Base-by-base conservation (phyloP, 2,888 invertebrate genomes). In the Ligdia adustata region DNA sequence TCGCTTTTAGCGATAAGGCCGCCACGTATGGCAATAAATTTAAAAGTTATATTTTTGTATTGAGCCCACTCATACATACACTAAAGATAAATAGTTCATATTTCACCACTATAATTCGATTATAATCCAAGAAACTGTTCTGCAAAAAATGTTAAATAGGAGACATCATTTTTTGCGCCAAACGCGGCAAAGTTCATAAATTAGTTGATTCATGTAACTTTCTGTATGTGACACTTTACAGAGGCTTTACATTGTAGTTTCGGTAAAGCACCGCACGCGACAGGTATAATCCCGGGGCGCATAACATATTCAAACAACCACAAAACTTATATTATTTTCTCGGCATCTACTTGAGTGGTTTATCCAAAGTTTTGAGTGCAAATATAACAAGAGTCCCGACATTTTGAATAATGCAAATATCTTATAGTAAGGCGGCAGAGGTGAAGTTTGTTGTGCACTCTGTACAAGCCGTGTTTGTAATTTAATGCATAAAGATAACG, bases 281-380 rank as follows among this genome's bases (percentile, higher is more conserved):
- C 72, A 70, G 65, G 66, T 69, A 65, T 65, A 76, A 75, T 75
- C 73, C 72, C 64, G 60, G 52, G 57, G 57, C 57, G 56, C 53
- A 53, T 52, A 57, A 55, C 52, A 54, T 59, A 50, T 50, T 52
- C 46, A 45, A 60, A 55, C 54, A 64, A 64, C 60, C 57, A 66
- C 64, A 59, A 60, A 82, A 81, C 69, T 78, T 79, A 78, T 76
- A 76, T 79, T 79, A 85, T 83, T 82, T 82, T 76, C 75, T 60
- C 66, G 60, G 68, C 66, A 64, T 64, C 64, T 72, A 72, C 65
- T 76, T 64, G 69, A 74, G 73, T 70, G 68, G 77, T 75, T 82
- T 78, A 76, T 75, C 64, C 66, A 65, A 85, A 86, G 83, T 86
- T 86, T 80, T 75, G 75, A 82, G 81, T 79, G 78, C 75, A 77